Conservation (phyloP, 2,113 vertebrate species). For the Limnothrissa miodon region DNA sequence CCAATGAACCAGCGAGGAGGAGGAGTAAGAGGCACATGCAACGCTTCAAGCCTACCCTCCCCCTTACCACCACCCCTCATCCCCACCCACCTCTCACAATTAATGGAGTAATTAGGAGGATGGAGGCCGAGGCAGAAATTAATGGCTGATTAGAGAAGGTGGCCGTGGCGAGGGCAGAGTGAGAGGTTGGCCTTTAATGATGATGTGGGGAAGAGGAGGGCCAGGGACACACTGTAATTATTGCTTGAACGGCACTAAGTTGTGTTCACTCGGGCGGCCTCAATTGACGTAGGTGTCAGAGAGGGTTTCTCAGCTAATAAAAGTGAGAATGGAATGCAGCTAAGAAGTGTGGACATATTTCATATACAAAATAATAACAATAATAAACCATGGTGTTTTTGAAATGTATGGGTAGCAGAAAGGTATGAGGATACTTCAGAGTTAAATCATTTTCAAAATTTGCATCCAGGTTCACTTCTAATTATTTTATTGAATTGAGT, state of each 20-base stretch:
- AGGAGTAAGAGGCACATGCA: neutral
- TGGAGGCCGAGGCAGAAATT: neutral
- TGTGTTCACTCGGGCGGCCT: neutral
- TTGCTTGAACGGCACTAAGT: neutral
- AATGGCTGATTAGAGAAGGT: neutral
- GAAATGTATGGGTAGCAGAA: neutral
- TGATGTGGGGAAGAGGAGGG: neutral
- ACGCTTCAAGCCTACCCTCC: neutral
- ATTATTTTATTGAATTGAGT: no score
- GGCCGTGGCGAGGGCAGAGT: neutral
- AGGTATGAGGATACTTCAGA: neutral
- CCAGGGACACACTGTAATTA: neutral
- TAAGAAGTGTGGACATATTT: neutral
- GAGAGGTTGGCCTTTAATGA: neutral
- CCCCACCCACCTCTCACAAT: neutral
- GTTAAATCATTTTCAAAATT: neutral
- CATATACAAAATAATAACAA: neutral
- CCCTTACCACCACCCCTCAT: no score
- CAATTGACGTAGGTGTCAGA: neutral
- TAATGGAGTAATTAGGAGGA: neutral
- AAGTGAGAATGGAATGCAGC: neutral
- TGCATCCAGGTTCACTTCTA: no score
- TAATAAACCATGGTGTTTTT: neutral
- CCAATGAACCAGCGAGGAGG: neutral
- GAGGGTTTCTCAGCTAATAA: neutral